Percentiles rank a stretch among this genome's conserved stretches.
phyloP scores from a whole-genome alignment of 2,797 vertebrate species.

The Thamnophis elegans region DNA sequence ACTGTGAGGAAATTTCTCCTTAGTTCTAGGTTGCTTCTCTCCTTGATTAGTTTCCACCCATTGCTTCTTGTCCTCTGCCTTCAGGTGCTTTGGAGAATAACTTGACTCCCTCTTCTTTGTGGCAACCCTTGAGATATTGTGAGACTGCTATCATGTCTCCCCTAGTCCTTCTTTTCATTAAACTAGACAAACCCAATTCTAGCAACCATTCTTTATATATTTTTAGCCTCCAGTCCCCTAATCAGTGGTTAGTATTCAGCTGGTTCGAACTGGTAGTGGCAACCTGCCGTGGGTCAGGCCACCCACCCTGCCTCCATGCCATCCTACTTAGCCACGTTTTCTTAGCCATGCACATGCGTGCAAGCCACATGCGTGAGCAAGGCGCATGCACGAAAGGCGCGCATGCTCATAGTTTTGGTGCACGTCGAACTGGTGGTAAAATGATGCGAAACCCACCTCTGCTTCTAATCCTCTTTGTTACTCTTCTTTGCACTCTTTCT shows the following conservation, averaged over 20 bases:
- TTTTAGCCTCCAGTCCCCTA: neutral
- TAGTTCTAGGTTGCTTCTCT: neutral
- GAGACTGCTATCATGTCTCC: fast-evolving
- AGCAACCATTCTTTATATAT: fast-evolving
- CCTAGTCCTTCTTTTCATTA: neutral
- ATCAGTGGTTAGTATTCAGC: neutral
- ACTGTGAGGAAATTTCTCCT: neutral
- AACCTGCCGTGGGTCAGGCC: no score
- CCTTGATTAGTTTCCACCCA: neutral
- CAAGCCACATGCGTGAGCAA: no score
- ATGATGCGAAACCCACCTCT: no score
- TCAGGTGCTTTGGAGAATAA: neutral
- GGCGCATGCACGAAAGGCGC: no score
- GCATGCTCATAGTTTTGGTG: no score
- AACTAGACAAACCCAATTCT: neutral
- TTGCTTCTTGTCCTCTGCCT: neutral
- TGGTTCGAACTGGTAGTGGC: no score
- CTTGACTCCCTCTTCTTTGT: neutral
- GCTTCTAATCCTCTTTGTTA: neutral
- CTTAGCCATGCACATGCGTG: no score
- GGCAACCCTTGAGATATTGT: neutral
- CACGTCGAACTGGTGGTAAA: no score
- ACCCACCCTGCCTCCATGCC: no score
- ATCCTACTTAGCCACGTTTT: no score
- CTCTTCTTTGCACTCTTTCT: neutral